Conservation (phyloP, 2,888 invertebrate genomes). For the Plutella xylostella region DNA sequence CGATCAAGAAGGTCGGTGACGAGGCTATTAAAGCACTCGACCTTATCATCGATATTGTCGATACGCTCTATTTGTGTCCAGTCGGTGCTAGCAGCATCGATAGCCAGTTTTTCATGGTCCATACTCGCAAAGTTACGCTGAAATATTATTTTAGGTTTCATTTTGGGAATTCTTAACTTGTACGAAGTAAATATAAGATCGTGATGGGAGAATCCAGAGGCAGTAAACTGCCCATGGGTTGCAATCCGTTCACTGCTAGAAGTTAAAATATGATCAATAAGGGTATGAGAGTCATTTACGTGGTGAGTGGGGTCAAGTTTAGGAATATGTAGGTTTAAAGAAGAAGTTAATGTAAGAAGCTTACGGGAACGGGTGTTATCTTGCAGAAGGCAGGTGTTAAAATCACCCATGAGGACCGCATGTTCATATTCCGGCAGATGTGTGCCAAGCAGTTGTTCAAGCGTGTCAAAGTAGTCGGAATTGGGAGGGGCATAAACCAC, state of each 20-base stretch:
- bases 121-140: constrained; percentile 12
- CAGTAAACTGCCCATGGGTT: not conserved
- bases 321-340: constrained; percentile 10
- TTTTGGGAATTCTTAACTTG: not conserved
- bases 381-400: constrained; percentile 13
- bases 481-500: constrained; percentile 9
- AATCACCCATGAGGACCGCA: constrained; percentile 12
- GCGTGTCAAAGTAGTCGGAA: constrained; percentile 10
- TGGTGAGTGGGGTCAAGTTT: constrained; percentile 11
- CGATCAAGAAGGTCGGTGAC: constrained; percentile 12
- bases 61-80: constrained; percentile 8
- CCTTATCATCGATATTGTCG: constrained; percentile 10
- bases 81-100: constrained; percentile 8
- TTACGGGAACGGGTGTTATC: constrained; percentile 3
- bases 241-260: constrained; percentile 1
- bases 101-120: constrained; percentile 7
- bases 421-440: constrained; percentile 5
- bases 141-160: not conserved
- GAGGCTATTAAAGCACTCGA: constrained; percentile 9
- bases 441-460: constrained; percentile 7
- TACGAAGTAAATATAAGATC: not conserved
- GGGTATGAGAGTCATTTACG: constrained; percentile 3
- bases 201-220: not conserved
- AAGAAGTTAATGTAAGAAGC: constrained; percentile 8
- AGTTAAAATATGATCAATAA: constrained; percentile 14